A percentile compares a stretch with the other conserved stretches of the same genome.
Evolutionary conservation across 2,888 invertebrate species (phyloP).

Genomic region (Calephelis perditalis): DNA sequence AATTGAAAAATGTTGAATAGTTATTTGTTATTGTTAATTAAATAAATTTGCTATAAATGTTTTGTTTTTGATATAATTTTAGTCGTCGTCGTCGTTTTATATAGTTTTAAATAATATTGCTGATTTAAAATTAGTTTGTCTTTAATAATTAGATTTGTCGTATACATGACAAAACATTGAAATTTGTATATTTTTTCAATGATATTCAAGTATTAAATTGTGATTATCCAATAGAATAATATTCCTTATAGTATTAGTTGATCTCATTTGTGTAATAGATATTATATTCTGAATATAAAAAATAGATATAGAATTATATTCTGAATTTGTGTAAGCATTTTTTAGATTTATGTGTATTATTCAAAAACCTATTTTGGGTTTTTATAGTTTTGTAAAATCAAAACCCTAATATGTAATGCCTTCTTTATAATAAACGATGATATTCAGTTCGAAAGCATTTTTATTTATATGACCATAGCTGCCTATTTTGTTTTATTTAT

Average conservation of each 20-base stretch:
- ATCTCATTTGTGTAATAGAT: slow-evolving; percentile 45
- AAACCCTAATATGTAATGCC: slow-evolving; percentile 65
- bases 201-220: slow-evolving; percentile 40
- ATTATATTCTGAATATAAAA: slow-evolving; percentile 9
- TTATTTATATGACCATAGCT: slow-evolving; percentile 54
- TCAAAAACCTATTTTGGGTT: slow-evolving; percentile 33
- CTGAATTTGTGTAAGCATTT: slow-evolving; percentile 35
- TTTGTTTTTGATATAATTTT: slow-evolving; percentile 7
- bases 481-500: slow-evolving; percentile 60
- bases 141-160: not conserved
- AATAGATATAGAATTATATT: slow-evolving; percentile 28
- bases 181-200: slow-evolving; percentile 44
- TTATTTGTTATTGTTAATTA: slow-evolving; percentile 26
- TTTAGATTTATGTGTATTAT: slow-evolving; percentile 38
- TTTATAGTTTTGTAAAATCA: slow-evolving; percentile 59
- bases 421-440: slow-evolving; percentile 74
- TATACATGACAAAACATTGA: slow-evolving; percentile 8
- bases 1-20: slow-evolving; percentile 38
- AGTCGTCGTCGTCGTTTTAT: slow-evolving; percentile 1
- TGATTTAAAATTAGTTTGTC: not conserved
- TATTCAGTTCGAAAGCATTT: slow-evolving; percentile 67
- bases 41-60: slow-evolving; percentile 8
- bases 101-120: slow-evolving; percentile 3
- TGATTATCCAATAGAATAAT: slow-evolving; percentile 29
- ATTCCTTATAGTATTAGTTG: slow-evolving; percentile 33